Evolutionary conservation across 2,888 invertebrate species (phyloP).

Genomic region (Mythimna vitellina): DNA sequence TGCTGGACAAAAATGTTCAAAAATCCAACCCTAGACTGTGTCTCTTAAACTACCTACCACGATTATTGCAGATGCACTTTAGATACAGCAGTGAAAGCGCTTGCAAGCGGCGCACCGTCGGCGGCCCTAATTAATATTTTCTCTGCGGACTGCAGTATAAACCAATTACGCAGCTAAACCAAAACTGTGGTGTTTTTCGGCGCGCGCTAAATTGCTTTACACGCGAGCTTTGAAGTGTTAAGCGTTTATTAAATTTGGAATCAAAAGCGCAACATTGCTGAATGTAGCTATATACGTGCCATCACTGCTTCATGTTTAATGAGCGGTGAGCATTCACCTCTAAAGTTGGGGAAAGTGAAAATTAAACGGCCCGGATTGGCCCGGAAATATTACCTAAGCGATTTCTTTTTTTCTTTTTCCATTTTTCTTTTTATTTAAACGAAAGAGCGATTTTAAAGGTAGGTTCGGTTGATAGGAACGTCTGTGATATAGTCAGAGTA

Average conservation of each 20-base stretch:
- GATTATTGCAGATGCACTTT: conserved; percentile 57
- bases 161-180: conserved; percentile 86
- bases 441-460: too few species aligned
- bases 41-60: conserved; percentile 29
- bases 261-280: conserved; percentile 83
- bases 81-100: conserved; percentile 69
- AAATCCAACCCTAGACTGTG: background rate
- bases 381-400: background rate
- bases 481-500: background rate
- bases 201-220: conserved; percentile 88
- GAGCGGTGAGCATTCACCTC: conserved; percentile 54
- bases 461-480: background rate
- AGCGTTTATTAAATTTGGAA: conserved; percentile 89
- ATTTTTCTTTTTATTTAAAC: background rate
- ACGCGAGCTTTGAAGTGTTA: conserved; percentile 87
- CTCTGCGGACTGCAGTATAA: conserved; percentile 79
- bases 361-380: conserved; percentile 39
- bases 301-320: conserved; percentile 56
- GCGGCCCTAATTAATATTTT: conserved; percentile 88
- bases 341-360: conserved; percentile 42
- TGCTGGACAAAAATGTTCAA: too few species aligned
- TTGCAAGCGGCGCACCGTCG: conserved; percentile 78
- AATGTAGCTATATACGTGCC: conserved; percentile 67
- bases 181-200: conserved; percentile 87
- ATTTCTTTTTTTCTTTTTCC: conserved; percentile 8